phyloP scores from a whole-genome alignment of 2,888 invertebrate species.

The Trissolcus japonicus region DNA sequence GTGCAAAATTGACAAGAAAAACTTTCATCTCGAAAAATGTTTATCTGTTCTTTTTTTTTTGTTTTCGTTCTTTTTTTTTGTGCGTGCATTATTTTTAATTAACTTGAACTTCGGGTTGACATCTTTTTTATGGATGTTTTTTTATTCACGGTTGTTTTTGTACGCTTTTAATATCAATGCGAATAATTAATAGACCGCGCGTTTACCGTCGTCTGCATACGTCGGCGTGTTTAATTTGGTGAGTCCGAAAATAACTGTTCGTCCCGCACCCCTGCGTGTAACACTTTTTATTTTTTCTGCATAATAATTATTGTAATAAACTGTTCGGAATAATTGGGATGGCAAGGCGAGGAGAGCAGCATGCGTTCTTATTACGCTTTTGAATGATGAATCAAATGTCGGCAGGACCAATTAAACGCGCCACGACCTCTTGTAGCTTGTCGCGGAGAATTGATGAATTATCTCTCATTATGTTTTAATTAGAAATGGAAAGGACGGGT shows the following conservation, averaged over 20 bases:
- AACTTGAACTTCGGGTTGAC: no score
- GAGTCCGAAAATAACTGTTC: conserved; percentile 26
- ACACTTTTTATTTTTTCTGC: conserved; percentile 44
- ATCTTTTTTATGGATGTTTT: background rate
- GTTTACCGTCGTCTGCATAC: background rate
- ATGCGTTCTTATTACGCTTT: conserved; percentile 35
- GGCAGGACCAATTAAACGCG: conserved; percentile 52
- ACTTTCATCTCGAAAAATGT: no score
- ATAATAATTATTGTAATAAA: conserved; percentile 42
- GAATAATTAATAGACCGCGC: conserved; percentile 34
- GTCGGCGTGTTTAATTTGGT: conserved; percentile 5
- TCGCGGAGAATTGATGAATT: conserved; percentile 48
- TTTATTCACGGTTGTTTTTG: background rate
- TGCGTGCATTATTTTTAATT: background rate
- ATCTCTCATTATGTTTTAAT: conserved; percentile 33
- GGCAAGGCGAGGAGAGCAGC: conserved; percentile 18
- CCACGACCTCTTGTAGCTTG: conserved; percentile 24
- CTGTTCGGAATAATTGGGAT: conserved; percentile 39
- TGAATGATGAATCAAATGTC: conserved; percentile 30
- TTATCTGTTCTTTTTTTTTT: no score
- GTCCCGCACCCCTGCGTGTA: conserved; percentile 19
- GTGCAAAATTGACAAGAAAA: conserved; percentile 23
- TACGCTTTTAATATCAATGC: conserved; percentile 9
- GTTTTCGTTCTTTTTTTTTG: no score
- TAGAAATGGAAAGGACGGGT: conserved; percentile 12